Base-by-base conservation (phyloP, 2,797 vertebrate species). In the Craterocephalus amniculus region DNA sequence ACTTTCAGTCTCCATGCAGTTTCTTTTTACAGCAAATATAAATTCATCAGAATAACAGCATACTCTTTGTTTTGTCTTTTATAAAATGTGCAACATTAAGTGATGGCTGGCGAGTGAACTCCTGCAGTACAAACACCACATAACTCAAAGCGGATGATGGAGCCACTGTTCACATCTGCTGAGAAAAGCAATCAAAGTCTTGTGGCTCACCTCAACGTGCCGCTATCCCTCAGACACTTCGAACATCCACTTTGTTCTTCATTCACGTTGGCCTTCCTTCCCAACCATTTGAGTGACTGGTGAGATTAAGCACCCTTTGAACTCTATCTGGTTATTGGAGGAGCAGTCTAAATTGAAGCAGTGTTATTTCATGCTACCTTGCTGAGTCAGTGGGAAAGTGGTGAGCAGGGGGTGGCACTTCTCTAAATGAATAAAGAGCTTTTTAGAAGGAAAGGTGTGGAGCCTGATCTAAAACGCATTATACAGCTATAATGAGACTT, bases 281-380 rank as follows among this genome's bases (percentile, higher is more conserved):
- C 76, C 78, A 27, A 69, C 76, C 34, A 35, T 52, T 73, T 93
- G 92, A 93, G 81, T 91, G 92, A 85, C 91, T 83, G 92, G 74
- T 76, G 73, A 91, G 87, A 94, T 94, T 92, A 92, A 90, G 87
- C 83, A 82, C 84, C 90, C 90, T 92, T 92, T 91, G 90, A 91
- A 91, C 91, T 88, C 86, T 80, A 90, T 91, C 82, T 90, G 73
- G 72, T 90, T 91, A 92, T 91, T 92, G 88, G 81, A 89, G 80
- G 74, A 88, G 77, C 80, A 45, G 82, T 83, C 83, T 85, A 91
- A 91, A 91, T 92, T 92, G 91, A 94, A 92, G 91, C 83, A 78
- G 81, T 83, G 89, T 92, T 94, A 92, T 93, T 93, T 92, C 80
- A 83, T 65, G 70, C 62, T 16, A 79, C 74, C 83, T 80, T 91